phyloP scores from a whole-genome alignment of 2,888 invertebrate genomes.

The Chymomyza fuscimana region DNA sequence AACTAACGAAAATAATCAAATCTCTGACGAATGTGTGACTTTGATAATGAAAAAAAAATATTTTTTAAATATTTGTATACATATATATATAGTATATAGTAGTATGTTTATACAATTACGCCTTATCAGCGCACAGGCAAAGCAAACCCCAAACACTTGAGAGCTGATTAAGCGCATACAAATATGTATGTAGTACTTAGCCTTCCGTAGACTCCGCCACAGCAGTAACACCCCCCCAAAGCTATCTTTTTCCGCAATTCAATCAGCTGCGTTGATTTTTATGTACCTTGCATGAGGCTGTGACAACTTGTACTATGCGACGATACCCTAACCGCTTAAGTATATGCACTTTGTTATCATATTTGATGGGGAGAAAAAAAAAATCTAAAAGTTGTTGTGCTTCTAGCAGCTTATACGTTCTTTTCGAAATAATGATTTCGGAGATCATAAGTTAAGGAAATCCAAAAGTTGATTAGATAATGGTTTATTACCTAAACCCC shows the following conservation, averaged over 20 bases:
- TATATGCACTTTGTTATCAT: too few relatives aligned
- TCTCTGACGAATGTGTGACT: constrained; percentile 23
- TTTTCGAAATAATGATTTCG: too few relatives aligned
- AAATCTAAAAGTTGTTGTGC: too few relatives aligned
- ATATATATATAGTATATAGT: constrained; percentile 1
- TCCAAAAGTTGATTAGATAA: too few relatives aligned
- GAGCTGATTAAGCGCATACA: constrained; percentile 29
- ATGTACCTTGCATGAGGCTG: constrained; percentile 14
- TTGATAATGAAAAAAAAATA: constrained; percentile 20
- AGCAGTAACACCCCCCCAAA: neutral
- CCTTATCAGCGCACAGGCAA: constrained; percentile 25
- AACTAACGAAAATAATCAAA: neutral
- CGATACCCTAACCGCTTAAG: neutral
- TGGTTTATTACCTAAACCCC: too few relatives aligned
- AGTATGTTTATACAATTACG: constrained; percentile 5
- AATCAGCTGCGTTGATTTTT: constrained; percentile 32
- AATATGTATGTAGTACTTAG: neutral
- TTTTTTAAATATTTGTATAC: too few relatives aligned
- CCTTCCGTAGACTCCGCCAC: neutral
- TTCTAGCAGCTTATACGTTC: too few relatives aligned
- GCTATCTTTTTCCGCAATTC: constrained; percentile 13
- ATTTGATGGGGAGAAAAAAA: too few relatives aligned
- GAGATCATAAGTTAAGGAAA: too few relatives aligned
- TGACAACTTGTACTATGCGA: constrained; percentile 12
- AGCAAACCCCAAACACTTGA: constrained; percentile 26